Conservation (phyloP, 1,140 invertebrate species). For the Leptinotarsa texana region DNA sequence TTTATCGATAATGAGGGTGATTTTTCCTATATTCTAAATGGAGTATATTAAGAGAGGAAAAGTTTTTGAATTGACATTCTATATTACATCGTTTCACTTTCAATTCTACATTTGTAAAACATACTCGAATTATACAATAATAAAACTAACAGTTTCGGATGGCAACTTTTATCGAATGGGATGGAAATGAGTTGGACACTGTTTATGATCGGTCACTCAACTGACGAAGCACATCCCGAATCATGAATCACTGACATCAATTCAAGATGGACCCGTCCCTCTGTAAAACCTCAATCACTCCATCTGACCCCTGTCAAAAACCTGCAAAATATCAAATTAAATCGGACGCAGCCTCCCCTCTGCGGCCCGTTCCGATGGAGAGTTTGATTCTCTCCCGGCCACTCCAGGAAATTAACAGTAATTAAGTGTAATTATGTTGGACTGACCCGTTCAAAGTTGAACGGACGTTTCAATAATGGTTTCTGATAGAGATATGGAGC, state of each 20-base stretch:
- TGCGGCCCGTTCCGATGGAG: background rate
- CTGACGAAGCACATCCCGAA: background rate
- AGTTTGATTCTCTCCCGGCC: conserved; percentile 13
- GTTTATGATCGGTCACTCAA: too few species aligned
- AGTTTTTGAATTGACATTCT: too few species aligned
- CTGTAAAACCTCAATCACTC: conserved; percentile 5
- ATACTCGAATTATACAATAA: too few species aligned
- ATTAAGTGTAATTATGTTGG: conserved; percentile 27
- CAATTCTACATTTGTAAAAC: too few species aligned
- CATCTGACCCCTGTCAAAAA: conserved; percentile 13
- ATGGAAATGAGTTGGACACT: too few species aligned
- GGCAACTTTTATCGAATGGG: too few species aligned
- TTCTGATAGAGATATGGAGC: background rate
- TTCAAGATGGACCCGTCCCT: background rate
- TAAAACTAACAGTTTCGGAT: too few species aligned
- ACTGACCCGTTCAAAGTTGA: conserved; percentile 14
- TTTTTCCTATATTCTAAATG: too few species aligned
- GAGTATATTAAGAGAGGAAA: too few species aligned
- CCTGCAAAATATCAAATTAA: conserved; percentile 24
- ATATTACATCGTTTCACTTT: too few species aligned
- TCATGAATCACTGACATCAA: conserved; percentile 1
- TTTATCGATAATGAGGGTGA: too few species aligned
- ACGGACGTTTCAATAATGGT: conserved; percentile 18
- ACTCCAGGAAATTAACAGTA: conserved; percentile 27
- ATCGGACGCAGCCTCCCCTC: background rate